A percentile compares a stretch with the other conserved stretches of the same genome.
phyloP scores from a whole-genome alignment of 1,140 invertebrate species.

The Nymphalis io region DNA sequence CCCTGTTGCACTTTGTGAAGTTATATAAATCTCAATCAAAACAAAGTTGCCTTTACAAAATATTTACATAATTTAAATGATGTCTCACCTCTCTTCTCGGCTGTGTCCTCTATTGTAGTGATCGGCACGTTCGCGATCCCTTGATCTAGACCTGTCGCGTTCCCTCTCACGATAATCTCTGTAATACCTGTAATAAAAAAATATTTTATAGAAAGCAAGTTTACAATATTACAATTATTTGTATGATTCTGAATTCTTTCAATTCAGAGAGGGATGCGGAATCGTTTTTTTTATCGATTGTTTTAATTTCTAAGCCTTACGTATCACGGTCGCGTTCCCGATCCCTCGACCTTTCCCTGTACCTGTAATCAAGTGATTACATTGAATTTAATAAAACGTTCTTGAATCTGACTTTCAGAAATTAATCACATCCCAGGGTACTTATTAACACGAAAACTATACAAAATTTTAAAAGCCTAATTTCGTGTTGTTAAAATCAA shows the following conservation, averaged over 20 bases:
- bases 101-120: conserved; percentile 83
- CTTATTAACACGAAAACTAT: not conserved
- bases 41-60: no score
- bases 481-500: no score
- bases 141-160: conserved; percentile 80
- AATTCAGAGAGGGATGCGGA: not conserved
- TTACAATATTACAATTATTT: not conserved
- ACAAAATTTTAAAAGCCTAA: no score
- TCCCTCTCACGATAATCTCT: conserved; percentile 82
- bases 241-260: no score
- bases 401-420: not conserved
- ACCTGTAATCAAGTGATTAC: conserved; percentile 72
- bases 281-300: not conserved
- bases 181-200: conserved; percentile 70
- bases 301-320: conserved; percentile 66
- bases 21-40: no score
- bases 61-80: not conserved
- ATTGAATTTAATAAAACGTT: conserved; percentile 29
- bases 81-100: conserved; percentile 85
- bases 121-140: conserved; percentile 81
- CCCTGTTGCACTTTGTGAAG: no score
- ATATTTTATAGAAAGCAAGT: not conserved
- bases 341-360: conserved; percentile 82
- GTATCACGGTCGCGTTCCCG: conserved; percentile 86
- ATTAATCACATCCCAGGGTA: not conserved